Evolutionary conservation across 1,140 invertebrate species (phyloP).

Genomic region (Zaprionus taronus): DNA sequence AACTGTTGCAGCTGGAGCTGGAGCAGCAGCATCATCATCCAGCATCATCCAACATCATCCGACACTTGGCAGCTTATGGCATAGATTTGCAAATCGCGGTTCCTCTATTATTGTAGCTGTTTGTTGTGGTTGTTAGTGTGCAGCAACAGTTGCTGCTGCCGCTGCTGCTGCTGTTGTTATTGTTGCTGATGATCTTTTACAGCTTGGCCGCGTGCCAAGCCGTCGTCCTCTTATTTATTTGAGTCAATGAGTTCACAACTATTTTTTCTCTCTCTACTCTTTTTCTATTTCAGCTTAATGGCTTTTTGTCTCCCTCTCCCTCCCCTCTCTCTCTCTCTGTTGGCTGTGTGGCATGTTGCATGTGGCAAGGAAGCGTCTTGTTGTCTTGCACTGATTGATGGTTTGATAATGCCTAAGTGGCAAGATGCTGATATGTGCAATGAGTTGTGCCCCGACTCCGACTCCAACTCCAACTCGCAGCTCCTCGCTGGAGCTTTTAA

Average conservation of each 20-base stretch:
- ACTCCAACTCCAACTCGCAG: not conserved
- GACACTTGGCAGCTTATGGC: constrained; percentile 81
- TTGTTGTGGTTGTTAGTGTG: constrained; percentile 76
- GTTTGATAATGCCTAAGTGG: constrained; percentile 69
- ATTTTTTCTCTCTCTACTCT: constrained; percentile 57
- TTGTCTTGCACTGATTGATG: constrained; percentile 77
- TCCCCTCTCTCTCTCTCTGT: constrained; percentile 8
- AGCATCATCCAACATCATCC: constrained; percentile 68
- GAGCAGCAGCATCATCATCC: constrained; percentile 24
- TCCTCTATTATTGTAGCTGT: constrained; percentile 79
- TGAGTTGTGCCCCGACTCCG: constrained; percentile 19
- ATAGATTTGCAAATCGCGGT: constrained; percentile 78
- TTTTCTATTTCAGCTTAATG: constrained; percentile 71
- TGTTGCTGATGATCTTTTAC: constrained; percentile 48
- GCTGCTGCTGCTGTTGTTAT: constrained; percentile 59
- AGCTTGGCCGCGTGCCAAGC: constrained; percentile 52
- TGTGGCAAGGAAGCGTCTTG: constrained; percentile 69
- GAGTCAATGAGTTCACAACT: constrained; percentile 82
- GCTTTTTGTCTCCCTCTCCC: constrained; percentile 46
- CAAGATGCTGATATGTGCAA: constrained; percentile 57
- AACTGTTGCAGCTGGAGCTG: constrained; percentile 39
- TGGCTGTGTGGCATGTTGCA: constrained; percentile 39
- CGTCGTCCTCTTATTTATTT: constrained; percentile 72
- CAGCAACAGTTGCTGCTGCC: constrained; percentile 50
- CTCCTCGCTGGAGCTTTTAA: not conserved